phyloP scores from a whole-genome alignment of 2,888 invertebrate species.

The Aleiodes leptofemur region DNA sequence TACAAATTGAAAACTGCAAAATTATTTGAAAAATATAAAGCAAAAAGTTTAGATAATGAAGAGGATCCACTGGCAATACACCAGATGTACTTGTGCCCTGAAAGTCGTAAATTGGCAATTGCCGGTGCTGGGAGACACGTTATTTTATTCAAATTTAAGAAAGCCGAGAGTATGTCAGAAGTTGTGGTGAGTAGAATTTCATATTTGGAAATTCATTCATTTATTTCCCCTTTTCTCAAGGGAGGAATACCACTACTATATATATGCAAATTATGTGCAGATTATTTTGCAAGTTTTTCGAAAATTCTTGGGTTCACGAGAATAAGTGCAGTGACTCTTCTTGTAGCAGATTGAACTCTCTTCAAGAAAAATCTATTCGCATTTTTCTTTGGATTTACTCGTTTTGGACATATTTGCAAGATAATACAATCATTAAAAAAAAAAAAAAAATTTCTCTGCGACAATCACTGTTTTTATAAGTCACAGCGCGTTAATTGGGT shows the following conservation, averaged over 20 bases:
- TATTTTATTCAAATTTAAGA: slow-evolving; percentile 96
- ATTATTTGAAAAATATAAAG: slow-evolving; percentile 85
- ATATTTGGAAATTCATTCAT: slow-evolving; percentile 25
- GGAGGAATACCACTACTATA: neutral
- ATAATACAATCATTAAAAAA: no score
- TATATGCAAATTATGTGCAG: neutral
- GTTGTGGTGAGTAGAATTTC: slow-evolving; percentile 80
- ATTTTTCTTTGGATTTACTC: no score
- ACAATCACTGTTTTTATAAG: no score
- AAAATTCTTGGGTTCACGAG: no score
- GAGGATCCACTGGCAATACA: slow-evolving; percentile 95
- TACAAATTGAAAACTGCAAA: slow-evolving; percentile 99
- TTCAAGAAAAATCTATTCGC: no score
- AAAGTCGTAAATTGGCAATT: slow-evolving; percentile 91
- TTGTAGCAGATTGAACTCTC: no score
- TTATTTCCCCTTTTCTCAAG: slow-evolving; percentile 41
- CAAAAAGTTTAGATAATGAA: slow-evolving; percentile 81
- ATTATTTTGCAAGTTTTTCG: neutral
- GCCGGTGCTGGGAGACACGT: slow-evolving; percentile 96
- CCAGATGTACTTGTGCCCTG: slow-evolving; percentile 93
- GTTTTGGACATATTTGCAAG: no score
- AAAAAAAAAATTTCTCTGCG: no score
- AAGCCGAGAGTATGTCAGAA: slow-evolving; percentile 90
- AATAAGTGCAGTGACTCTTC: no score
- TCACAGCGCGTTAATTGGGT: no score